phyloP scores from a whole-genome alignment of 1,140 invertebrate genomes.

The Drosophila seguyi region DNA sequence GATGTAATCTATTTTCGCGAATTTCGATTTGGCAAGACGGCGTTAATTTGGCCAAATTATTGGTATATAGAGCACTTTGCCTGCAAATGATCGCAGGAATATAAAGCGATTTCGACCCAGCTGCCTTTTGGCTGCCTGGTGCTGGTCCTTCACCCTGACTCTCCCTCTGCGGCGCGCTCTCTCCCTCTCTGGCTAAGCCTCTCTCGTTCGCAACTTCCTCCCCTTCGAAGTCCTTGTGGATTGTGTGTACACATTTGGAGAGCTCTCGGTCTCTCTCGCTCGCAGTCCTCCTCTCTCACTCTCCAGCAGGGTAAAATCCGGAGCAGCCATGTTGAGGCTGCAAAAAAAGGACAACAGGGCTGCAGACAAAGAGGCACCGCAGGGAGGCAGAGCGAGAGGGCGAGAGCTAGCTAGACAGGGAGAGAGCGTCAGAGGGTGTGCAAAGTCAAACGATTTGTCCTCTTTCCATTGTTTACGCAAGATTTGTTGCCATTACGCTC shows the following conservation, averaged over 20 bases:
- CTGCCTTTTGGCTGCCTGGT: constrained; percentile 33
- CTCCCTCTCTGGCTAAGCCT: constrained; percentile 13
- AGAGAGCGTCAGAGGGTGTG: constrained; percentile 45
- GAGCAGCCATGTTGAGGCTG: constrained; percentile 63
- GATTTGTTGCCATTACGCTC: constrained; percentile 79
- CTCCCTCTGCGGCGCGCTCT: constrained; percentile 12
- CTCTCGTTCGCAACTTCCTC: constrained; percentile 8
- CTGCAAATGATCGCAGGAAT: constrained; percentile 17
- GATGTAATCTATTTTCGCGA: constrained; percentile 74
- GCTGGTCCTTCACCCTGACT: constrained; percentile 27
- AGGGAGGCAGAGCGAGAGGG: constrained; percentile 41
- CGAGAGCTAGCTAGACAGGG: constrained; percentile 4
- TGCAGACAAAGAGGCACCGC: constrained; percentile 59
- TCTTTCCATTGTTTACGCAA: constrained; percentile 79
- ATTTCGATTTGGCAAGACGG: constrained; percentile 63
- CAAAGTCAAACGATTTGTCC: constrained; percentile 59
- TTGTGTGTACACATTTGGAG: constrained; percentile 69
- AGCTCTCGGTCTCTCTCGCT: constrained; percentile 7
- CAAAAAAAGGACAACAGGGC: constrained; percentile 53
- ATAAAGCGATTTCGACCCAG: constrained; percentile 29
- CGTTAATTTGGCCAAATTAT: constrained; percentile 68
- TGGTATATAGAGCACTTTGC: constrained; percentile 60
- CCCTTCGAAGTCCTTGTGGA: constrained; percentile 51
- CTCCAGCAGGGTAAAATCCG: constrained; percentile 30
- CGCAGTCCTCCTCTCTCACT: neutral